A percentile compares a stretch with the other conserved stretches of the same genome.
Evolutionary conservation across 1,140 invertebrate species (phyloP).

Genomic region (Coptotermes formosanus): DNA sequence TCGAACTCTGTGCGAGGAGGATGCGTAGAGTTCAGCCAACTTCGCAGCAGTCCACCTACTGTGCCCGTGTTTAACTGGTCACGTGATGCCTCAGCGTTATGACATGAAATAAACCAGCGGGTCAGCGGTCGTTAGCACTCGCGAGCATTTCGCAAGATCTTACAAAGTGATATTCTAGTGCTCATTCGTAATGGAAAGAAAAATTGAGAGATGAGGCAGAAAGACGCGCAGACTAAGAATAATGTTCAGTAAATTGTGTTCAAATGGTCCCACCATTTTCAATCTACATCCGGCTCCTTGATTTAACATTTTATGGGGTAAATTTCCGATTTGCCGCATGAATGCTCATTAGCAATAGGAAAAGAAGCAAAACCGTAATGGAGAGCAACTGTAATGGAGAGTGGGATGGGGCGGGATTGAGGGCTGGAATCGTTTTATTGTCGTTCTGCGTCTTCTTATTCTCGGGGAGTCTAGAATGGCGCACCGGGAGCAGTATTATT

Average conservation of each 20-base stretch:
- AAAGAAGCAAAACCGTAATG: slow-evolving; percentile 1
- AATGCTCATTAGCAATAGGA: not conserved
- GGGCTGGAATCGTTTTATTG: not conserved
- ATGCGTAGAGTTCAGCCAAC: no score
- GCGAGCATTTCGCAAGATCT: not conserved
- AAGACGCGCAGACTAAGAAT: not conserved
- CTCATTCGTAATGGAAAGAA: not conserved
- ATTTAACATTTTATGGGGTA: slow-evolving; percentile 17
- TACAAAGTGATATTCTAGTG: not conserved
- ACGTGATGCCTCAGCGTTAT: no score
- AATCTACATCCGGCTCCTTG: slow-evolving; percentile 8
- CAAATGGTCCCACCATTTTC: not conserved
- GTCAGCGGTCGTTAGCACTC: no score
- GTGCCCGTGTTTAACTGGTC: no score
- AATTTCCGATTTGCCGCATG: slow-evolving; percentile 10
- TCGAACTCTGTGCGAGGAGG: no score
- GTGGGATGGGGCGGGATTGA: not conserved
- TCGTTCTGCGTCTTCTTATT: not conserved
- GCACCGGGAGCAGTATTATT: not conserved
- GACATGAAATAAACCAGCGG: no score
- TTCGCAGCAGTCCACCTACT: no score
- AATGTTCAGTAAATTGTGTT: not conserved
- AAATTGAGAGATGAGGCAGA: not conserved
- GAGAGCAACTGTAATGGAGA: not conserved
- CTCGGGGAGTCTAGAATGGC: not conserved